phyloP scores from a whole-genome alignment of 1,140 invertebrate species.

The Platyscapa corneri region DNA sequence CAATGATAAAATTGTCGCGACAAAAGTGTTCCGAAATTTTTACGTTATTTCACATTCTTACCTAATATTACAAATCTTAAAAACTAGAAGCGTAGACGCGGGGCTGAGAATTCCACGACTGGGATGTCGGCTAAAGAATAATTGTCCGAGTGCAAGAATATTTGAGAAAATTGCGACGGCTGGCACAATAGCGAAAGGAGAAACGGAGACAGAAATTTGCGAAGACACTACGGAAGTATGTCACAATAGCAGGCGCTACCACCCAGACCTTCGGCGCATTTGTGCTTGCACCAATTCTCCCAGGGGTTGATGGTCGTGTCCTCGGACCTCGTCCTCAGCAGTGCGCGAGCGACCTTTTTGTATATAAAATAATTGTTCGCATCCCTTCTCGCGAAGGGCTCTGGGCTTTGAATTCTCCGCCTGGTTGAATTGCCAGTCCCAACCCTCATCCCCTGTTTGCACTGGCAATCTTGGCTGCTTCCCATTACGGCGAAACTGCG shows the following conservation, averaged over 20 bases:
- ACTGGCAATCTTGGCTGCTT: not conserved
- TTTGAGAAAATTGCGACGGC: no score
- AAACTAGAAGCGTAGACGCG: no score
- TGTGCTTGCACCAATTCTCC: slow-evolving; percentile 70
- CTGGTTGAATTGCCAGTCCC: not conserved
- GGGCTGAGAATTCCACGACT: no score
- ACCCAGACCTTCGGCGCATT: slow-evolving; percentile 74
- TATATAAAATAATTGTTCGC: not conserved
- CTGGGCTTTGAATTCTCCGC: not conserved
- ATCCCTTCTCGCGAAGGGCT: not conserved
- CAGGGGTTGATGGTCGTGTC: slow-evolving; percentile 55
- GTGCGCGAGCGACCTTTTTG: not conserved
- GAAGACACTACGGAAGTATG: slow-evolving; percentile 69
- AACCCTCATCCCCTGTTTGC: not conserved
- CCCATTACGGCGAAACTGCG: not conserved
- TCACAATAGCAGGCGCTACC: slow-evolving; percentile 77
- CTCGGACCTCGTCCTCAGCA: not conserved
- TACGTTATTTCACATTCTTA: no score
- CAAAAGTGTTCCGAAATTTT: no score
- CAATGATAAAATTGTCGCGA: no score
- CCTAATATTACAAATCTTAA: no score
- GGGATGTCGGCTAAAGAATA: no score
- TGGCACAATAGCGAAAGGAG: no score
- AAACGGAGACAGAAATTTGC: no score
- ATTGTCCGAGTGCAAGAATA: no score